These are phyloP conservation scores for Sebastes kiyomatsui DNA, from an alignment of 2,797 vertebrate genomes.

Conservation along the genomic window DNA sequence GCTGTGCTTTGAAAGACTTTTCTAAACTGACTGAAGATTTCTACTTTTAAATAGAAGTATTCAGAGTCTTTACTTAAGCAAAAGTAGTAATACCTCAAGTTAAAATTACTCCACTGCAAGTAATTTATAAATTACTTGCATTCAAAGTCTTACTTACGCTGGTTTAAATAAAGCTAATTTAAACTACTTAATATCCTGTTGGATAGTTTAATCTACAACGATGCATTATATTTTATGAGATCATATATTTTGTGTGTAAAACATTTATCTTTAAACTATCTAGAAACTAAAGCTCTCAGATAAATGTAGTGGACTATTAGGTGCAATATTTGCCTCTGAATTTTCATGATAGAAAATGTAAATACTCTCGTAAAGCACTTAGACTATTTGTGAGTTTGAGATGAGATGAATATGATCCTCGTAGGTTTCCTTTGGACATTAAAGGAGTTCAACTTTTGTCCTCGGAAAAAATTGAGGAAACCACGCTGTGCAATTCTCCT, in stretches of 20 bases:
- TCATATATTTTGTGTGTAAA: not conserved
- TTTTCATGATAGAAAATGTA: not conserved
- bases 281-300: not conserved
- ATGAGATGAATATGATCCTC: not conserved
- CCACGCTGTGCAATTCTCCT: conserved; percentile 46
- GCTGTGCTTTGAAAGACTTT: not conserved
- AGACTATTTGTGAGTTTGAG: not conserved
- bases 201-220: not conserved
- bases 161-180: not conserved
- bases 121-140: too few relatives aligned
- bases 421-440: not conserved
- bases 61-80: not conserved
- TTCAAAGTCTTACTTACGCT: not conserved
- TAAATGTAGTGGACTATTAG: not conserved
- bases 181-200: not conserved
- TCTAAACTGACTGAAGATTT: not conserved
- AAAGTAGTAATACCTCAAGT: not conserved
- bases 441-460: conserved; percentile 13
- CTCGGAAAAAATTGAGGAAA: not conserved
- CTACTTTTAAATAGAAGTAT: not conserved
- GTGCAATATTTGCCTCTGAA: not conserved
- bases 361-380: not conserved
- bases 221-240: not conserved
- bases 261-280: not conserved
- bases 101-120: too few relatives aligned